Percentiles rank a stretch among this genome's conserved stretches.
phyloP scores from a whole-genome alignment of 2,113 vertebrate species.

The Sphyrna mokarran region DNA sequence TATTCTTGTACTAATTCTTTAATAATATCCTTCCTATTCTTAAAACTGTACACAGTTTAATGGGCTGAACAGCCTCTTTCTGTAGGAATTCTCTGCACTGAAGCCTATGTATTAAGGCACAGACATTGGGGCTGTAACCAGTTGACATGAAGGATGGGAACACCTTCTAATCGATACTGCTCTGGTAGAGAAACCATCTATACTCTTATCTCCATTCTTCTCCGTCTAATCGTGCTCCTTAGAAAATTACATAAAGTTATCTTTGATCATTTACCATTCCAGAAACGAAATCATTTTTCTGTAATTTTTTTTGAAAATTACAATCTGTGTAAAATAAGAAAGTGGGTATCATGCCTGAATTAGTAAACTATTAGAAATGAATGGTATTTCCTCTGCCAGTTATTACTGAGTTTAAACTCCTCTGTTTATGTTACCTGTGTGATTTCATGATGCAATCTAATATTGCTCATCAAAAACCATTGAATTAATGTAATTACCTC shows the following conservation, averaged over 20 bases:
- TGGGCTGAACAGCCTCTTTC: too few species aligned
- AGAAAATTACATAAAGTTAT: background rate
- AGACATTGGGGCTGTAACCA: background rate
- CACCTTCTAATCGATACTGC: background rate
- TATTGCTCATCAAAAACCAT: background rate
- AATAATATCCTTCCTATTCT: too few species aligned
- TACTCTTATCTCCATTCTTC: background rate
- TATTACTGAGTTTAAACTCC: too few species aligned
- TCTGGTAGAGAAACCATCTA: background rate
- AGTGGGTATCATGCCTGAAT: background rate
- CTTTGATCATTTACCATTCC: background rate
- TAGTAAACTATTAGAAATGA: background rate
- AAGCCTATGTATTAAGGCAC: background rate
- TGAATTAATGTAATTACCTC: background rate
- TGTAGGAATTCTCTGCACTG: too few species aligned
- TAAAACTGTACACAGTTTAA: too few species aligned
- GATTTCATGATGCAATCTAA: background rate
- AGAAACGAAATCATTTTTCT: background rate
- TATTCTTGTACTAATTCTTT: too few species aligned
- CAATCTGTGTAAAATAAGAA: background rate
- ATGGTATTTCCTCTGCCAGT: background rate
- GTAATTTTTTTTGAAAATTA: background rate
- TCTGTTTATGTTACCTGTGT: background rate
- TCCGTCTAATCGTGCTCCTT: background rate
- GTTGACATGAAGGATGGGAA: background rate